Evolutionary conservation across 2,797 vertebrate species (phyloP), one percentile per base, ranked within the genome.

Genomic region (Pelobates cultripes): DNA sequence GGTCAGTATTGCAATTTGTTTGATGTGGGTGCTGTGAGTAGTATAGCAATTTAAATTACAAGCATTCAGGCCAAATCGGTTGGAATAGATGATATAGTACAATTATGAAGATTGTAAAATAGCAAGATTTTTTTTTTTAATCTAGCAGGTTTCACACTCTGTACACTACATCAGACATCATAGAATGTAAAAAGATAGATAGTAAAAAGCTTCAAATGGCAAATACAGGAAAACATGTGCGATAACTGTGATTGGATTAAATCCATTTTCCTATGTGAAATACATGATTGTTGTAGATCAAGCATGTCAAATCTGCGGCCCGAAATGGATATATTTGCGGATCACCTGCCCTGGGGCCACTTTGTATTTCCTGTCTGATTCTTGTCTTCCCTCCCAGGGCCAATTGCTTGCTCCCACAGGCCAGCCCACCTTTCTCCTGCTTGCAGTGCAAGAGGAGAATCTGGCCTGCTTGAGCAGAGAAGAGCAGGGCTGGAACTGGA

Each of bases 1-100:
- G 82, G 82, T 80, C 77, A 72, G 47, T 8, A 15, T 67, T 75
- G 69, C 63, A 75, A 79, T 83, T 70, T 79, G 82, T 84, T 84
- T 84, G 77, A 84, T 84, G 82, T 76, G 60, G 28, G 71, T 57
- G 45, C 68, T 84, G 43, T 43, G 47, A 75, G 61, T 76, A 66
- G 44, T 71, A 76, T 72, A 80, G 67, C 68, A 72, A 84, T 80
- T 83, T 66, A 78, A 66, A 75, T 83, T 79, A 79, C 55, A 84
- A 63, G 73, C 9, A 40, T 63, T 75, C 57, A 15, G 44, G 74
- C 66, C 43, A 72, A 68, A 75, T 66, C 53, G 17, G 67, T 70
- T 64, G 6, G 17, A 64, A 64, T 7, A 64, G 72, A 79, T 69
- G 74, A 79, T 42, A 79, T 53, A 47, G 70, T 72, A 75, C 41